phyloP scores from a whole-genome alignment of 1,140 invertebrate species.

The Luehdorfia chinensis region DNA sequence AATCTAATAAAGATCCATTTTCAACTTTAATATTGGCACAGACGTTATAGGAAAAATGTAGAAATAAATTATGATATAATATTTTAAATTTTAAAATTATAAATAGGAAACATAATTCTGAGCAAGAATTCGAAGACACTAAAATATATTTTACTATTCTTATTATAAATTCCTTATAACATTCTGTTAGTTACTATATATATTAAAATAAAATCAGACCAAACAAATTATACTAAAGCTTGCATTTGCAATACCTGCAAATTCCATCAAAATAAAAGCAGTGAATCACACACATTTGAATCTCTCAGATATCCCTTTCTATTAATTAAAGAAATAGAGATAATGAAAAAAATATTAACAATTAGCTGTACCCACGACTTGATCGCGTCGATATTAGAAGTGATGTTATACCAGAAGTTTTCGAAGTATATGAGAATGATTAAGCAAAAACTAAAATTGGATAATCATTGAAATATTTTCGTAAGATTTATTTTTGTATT shows the following conservation, averaged over 20 bases:
- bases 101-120: slow-evolving; percentile 40
- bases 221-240: slow-evolving; percentile 1
- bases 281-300: too few species aligned
- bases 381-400: too few species aligned
- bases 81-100: slow-evolving; percentile 19
- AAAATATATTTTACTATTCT: slow-evolving; percentile 12
- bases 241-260: slow-evolving; percentile 9
- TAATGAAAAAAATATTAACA: too few species aligned
- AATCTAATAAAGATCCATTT: slow-evolving; percentile 1
- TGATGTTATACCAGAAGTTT: too few species aligned
- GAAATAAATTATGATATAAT: not conserved
- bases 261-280: not conserved
- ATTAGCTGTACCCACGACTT: too few species aligned
- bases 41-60: slow-evolving; percentile 4
- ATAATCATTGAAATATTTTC: too few species aligned
- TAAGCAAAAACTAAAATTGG: too few species aligned
- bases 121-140: slow-evolving; percentile 26
- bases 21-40: slow-evolving; percentile 13
- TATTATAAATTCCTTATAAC: not conserved
- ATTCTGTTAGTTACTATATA: slow-evolving; percentile 5
- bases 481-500: too few species aligned
- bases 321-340: too few species aligned
- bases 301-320: too few species aligned
- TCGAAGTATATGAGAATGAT: too few species aligned
- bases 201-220: not conserved